Evolutionary conservation across 1,140 invertebrate genomes (phyloP).

Genomic region (Penaeus japonicus): DNA sequence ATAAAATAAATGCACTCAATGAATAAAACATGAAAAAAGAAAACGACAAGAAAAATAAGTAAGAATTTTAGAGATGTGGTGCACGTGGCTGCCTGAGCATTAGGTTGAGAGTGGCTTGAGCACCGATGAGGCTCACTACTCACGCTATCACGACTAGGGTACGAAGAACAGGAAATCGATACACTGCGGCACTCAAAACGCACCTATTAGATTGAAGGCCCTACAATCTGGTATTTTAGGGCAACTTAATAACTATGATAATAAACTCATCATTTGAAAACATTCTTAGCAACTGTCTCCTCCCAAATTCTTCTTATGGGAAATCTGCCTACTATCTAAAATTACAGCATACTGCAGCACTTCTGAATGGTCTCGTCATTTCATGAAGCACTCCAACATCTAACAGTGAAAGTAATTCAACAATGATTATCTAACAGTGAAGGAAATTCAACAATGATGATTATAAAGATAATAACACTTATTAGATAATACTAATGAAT

Average conservation of each 20-base stretch:
- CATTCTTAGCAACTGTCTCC: background rate
- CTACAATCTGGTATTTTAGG: background rate
- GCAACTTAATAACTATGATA: constrained; percentile 29
- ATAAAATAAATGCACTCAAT: background rate
- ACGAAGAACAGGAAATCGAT: constrained; percentile 46
- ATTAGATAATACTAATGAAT: too few species aligned
- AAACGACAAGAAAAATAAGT: background rate
- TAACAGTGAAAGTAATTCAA: too few species aligned
- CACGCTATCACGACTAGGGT: constrained; percentile 54
- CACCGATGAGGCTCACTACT: constrained; percentile 47
- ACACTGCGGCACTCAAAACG: constrained; percentile 45
- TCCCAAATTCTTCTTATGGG: too few species aligned
- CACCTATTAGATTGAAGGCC: constrained; percentile 27
- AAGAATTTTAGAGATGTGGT: constrained; percentile 13
- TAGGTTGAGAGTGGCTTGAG: constrained; percentile 53
- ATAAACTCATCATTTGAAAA: constrained; percentile 21
- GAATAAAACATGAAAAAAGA: too few species aligned
- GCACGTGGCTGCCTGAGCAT: constrained; percentile 52
- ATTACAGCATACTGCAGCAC: too few species aligned
- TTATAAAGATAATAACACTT: too few species aligned
- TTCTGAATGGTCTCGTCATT: too few species aligned
- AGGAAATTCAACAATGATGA: too few species aligned
- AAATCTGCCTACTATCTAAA: too few species aligned
- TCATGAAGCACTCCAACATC: too few species aligned
- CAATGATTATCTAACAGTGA: too few species aligned